Evolutionary conservation across 2,797 vertebrate species (phyloP).

Genomic region (Sebastes matsubarae): DNA sequence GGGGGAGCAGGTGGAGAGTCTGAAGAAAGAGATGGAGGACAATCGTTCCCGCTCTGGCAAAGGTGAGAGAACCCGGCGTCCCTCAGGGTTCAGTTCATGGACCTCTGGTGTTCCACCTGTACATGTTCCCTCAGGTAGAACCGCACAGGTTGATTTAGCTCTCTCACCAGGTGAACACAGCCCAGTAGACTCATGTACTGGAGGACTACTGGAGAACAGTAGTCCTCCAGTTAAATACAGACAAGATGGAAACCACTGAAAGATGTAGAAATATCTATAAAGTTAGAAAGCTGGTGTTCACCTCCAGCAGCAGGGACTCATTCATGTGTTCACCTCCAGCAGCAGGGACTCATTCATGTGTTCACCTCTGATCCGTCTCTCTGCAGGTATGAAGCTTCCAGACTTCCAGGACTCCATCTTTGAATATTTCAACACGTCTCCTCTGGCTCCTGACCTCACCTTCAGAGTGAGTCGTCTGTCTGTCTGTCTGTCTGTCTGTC

Average conservation of each 20-base stretch:
- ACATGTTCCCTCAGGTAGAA: not conserved
- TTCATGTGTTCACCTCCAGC: not conserved
- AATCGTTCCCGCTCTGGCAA: constrained; percentile 86
- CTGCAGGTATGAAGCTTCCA: constrained; percentile 89
- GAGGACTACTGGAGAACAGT: too few relatives aligned
- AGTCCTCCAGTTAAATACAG: not conserved
- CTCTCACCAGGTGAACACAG: not conserved
- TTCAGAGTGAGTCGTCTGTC: constrained; percentile 88
- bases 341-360: not conserved
- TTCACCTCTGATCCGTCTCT: not conserved
- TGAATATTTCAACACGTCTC: constrained; percentile 97
- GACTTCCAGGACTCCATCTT: constrained; percentile 98
- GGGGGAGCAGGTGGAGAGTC: constrained; percentile 87
- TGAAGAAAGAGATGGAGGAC: constrained; percentile 95
- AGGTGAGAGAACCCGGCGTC: constrained; percentile 76
- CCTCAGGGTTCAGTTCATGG: not conserved
- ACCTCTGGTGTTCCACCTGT: not conserved
- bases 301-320: not conserved
- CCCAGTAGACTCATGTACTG: not conserved
- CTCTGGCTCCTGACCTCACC: constrained; percentile 92
- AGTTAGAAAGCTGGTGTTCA: not conserved
- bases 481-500: not conserved
- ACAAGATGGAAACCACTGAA: not conserved
- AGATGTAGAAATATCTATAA: not conserved
- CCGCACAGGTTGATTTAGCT: not conserved